Evolutionary conservation across 2,888 invertebrate species (phyloP), one percentile per base, ranked within the genome.

Genomic region (Megalurothrips usitatus): DNA sequence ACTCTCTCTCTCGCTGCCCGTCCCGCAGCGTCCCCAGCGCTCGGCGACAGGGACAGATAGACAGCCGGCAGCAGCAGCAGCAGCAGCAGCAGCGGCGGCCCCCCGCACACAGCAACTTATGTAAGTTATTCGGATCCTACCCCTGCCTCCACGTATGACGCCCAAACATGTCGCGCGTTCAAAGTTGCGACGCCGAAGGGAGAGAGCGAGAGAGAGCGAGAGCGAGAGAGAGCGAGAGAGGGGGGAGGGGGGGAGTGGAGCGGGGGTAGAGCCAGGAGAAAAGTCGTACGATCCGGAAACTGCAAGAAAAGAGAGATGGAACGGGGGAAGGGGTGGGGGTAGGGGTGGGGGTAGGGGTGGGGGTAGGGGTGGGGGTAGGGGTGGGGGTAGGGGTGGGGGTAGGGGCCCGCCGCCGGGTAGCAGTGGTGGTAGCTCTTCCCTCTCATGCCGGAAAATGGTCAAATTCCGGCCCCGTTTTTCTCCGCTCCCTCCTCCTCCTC

Each of bases 41-140:
- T 49, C 34, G 52, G 58, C 58, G 17, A 19, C 58, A 17, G 14
- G 58, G 58, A n/a, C 0, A 58, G n/a, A 17, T 58, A 19, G 19
- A 10, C 19, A n/a, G 58, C 58, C 68, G 4, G 68, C 58, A 11
- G 68, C 68, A 17, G 17, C 52, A 52, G 52, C 52, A 23, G 4
- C 68, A 68, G n/a, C 23, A 68, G 68, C 68, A 23, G 23, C 11
- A 19, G 23, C 68, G 23, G 23, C 23, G 0, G 9, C 68, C 68
- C 68, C 68, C 23, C 68, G 23, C 68, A 26, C 26, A 75, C n/a
- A 75, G 68, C 68, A 75, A 75, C 68, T 75, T 75, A 75, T 75
- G 68, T 75, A 75, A 75, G 68, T 75, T 75, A 26, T 75, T 75
- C 68, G 23, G 68, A 75, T 75, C 68, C 68, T 26, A 23, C 52